phyloP scores from a whole-genome alignment of 2,113 vertebrate genomes.

The Rhineura floridana region DNA sequence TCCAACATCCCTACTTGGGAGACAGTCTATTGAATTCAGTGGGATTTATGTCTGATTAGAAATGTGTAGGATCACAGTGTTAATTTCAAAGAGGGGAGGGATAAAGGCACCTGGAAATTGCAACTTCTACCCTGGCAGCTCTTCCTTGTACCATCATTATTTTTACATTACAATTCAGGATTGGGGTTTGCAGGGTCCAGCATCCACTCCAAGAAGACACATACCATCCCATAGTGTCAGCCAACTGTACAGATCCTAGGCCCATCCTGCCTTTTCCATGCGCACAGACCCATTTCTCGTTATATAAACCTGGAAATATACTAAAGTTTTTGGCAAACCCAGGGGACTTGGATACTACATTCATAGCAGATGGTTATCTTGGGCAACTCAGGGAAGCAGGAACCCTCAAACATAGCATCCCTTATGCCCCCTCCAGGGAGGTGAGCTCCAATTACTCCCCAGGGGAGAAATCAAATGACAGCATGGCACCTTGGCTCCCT shows the following conservation, averaged over 20 bases:
- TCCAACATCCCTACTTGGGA: no score
- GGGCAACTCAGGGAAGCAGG: neutral
- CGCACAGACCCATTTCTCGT: no score
- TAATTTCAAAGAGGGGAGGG: neutral
- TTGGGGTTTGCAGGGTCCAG: no score
- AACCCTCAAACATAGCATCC: neutral
- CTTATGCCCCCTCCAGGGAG: no score
- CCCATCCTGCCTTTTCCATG: neutral
- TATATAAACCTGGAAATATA: neutral
- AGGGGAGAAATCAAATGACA: neutral
- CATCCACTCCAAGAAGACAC: neutral
- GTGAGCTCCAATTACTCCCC: neutral
- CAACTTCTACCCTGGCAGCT: neutral
- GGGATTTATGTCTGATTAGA: neutral
- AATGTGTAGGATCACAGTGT: neutral
- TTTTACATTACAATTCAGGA: neutral
- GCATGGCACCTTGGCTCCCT: neutral
- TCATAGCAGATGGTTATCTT: neutral
- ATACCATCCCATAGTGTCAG: neutral
- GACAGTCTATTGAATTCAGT: neutral
- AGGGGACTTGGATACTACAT: neutral
- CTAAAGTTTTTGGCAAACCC: neutral
- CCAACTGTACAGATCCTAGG: neutral
- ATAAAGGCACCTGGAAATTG: neutral
- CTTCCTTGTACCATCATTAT: neutral